Evolutionary conservation across 2,113 vertebrate species (phyloP).

Genomic region (Myxocyprinus asiaticus): DNA sequence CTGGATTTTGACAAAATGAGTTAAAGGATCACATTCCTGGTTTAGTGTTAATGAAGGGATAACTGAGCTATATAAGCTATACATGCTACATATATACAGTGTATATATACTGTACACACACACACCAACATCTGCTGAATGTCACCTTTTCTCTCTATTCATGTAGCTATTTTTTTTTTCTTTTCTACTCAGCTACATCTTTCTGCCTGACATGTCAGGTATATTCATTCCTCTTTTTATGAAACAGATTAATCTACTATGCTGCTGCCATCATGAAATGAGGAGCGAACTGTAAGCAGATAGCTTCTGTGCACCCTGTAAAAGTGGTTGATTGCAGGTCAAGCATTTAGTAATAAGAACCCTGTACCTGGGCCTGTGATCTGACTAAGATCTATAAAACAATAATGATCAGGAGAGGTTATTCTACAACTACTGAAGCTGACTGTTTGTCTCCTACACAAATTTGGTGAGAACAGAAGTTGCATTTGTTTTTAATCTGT

Average conservation of each 20-base stretch:
- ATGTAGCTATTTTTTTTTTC: background rate
- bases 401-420: constrained; percentile 23
- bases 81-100: too few relatives aligned
- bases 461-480: too few relatives aligned
- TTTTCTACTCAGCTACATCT: background rate
- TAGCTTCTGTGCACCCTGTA: constrained; percentile 66
- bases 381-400: constrained; percentile 41
- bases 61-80: too few relatives aligned
- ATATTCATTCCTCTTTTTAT: constrained; percentile 38
- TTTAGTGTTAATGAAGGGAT: too few relatives aligned
- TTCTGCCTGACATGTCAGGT: background rate
- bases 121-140: background rate
- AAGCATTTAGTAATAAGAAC: constrained; percentile 78
- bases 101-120: too few relatives aligned
- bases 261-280: constrained; percentile 71
- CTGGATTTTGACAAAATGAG: too few relatives aligned
- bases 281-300: constrained; percentile 72
- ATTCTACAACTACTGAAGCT: constrained; percentile 18
- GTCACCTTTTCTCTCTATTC: background rate
- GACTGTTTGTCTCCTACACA: too few relatives aligned
- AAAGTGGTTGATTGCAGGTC: constrained; percentile 68
- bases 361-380: constrained; percentile 48
- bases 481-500: background rate
- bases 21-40: too few relatives aligned
- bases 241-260: constrained; percentile 74